phyloP scores from a whole-genome alignment of 1,140 invertebrate genomes.

The Lordiphosa mommai region DNA sequence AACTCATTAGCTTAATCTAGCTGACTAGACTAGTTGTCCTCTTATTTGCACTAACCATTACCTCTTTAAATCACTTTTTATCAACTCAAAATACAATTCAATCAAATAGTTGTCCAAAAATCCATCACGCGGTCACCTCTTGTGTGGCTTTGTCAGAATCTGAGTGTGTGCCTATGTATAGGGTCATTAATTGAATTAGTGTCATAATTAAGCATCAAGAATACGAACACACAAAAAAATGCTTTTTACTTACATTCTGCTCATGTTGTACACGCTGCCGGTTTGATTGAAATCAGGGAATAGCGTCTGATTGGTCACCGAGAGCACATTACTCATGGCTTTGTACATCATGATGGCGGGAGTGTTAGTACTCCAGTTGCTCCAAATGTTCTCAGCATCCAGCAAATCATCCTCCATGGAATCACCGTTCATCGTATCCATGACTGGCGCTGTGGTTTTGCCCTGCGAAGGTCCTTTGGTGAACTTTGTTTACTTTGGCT shows the following conservation, averaged over 20 bases:
- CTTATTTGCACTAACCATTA: too few relatives aligned
- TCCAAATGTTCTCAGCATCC: slow-evolving; percentile 31
- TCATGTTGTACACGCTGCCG: slow-evolving; percentile 42
- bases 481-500: slow-evolving; percentile 34
- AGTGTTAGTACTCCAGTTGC: slow-evolving; percentile 55
- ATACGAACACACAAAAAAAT: background rate
- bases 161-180: slow-evolving; percentile 15
- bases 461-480: slow-evolving; percentile 1
- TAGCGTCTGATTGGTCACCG: slow-evolving; percentile 47
- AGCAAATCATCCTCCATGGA: slow-evolving; percentile 30
- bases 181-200: slow-evolving; percentile 58
- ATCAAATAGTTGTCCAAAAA: too few relatives aligned
- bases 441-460: slow-evolving; percentile 20
- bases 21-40: too few relatives aligned
- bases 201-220: slow-evolving; percentile 49
- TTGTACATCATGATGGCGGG: slow-evolving; percentile 40
- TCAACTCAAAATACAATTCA: too few relatives aligned
- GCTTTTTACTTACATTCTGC: slow-evolving; percentile 47
- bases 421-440: slow-evolving; percentile 15
- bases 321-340: slow-evolving; percentile 52
- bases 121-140: background rate
- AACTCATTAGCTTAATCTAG: too few relatives aligned
- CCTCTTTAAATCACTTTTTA: too few relatives aligned
- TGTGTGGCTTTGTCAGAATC: background rate
- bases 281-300: slow-evolving; percentile 27